A percentile compares a stretch with the other conserved stretches of the same genome.
phyloP scores from a whole-genome alignment of 2,888 invertebrate species.

The Ariolimax columbianus region DNA sequence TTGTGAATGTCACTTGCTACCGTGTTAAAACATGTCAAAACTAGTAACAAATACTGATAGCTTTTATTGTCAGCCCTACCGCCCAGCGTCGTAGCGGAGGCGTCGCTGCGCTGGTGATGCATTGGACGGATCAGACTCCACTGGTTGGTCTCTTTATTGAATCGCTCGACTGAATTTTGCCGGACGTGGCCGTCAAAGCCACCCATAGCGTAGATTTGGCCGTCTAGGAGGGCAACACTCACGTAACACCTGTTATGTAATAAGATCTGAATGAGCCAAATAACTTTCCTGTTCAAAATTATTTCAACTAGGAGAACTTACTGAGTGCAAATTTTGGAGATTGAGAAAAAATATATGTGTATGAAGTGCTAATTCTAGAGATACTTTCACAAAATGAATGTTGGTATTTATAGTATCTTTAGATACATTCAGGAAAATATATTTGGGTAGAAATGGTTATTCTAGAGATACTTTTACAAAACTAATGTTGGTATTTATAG shows the following conservation, averaged over 20 bases:
- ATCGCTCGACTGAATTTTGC: conserved; percentile 90
- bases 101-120: conserved; percentile 78
- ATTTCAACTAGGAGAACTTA: background rate
- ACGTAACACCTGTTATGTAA: conserved; percentile 86
- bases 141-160: conserved; percentile 87
- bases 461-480: no score
- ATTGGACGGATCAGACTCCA: conserved; percentile 87
- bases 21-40: no score
- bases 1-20: no score
- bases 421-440: no score
- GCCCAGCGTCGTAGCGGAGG: conserved; percentile 75
- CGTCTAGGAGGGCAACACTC: conserved; percentile 89
- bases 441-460: no score
- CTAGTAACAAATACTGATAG: no score
- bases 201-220: conserved; percentile 80
- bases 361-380: no score
- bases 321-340: background rate
- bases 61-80: conserved; percentile 54
- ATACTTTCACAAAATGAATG: no score
- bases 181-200: conserved; percentile 96
- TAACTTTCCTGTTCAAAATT: conserved; percentile 47
- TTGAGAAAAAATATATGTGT: no score
- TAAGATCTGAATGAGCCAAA: conserved; percentile 46
- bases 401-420: no score
- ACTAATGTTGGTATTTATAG: no score